Evolutionary conservation across 2,797 vertebrate species (phyloP).

Genomic region (Momotus momota): DNA sequence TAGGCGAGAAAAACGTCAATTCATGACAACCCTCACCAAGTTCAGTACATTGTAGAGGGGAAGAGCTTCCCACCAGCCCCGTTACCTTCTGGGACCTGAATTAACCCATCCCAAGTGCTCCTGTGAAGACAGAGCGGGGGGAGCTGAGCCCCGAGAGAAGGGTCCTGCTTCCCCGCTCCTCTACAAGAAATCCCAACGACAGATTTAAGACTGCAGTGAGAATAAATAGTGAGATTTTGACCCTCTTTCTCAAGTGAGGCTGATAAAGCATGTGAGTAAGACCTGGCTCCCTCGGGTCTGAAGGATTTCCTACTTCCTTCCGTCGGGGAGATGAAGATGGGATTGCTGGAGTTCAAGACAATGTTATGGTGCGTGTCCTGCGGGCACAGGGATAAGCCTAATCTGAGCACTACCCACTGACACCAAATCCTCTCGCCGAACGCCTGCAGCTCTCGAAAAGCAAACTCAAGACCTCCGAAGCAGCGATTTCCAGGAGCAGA

Average conservation of each 20-base stretch:
- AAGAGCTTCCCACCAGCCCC: not conserved
- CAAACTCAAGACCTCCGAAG: not conserved
- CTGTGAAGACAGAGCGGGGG: not conserved
- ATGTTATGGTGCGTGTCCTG: not conserved
- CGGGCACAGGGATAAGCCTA: not conserved
- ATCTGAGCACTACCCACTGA: not conserved
- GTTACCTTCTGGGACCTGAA: not conserved
- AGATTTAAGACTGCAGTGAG: not conserved
- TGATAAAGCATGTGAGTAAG: not conserved
- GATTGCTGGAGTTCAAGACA: not conserved
- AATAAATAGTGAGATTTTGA: not conserved
- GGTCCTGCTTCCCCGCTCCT: not conserved
- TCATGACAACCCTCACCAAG: not conserved
- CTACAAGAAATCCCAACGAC: not conserved
- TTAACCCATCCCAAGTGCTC: not conserved
- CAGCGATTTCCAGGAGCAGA: not conserved
- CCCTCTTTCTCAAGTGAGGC: not conserved
- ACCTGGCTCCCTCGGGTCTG: not conserved
- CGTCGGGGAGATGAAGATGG: not conserved
- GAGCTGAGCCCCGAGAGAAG: not conserved
- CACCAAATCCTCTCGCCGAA: not conserved
- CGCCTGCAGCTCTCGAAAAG: not conserved
- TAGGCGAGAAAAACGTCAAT: not conserved
- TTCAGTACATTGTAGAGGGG: not conserved
- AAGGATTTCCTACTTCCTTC: not conserved